A percentile compares a stretch with the other conserved stretches of the same genome.
Conservation (phyloP, 2,797 vertebrate genomes). For the Alca torda region DNA sequence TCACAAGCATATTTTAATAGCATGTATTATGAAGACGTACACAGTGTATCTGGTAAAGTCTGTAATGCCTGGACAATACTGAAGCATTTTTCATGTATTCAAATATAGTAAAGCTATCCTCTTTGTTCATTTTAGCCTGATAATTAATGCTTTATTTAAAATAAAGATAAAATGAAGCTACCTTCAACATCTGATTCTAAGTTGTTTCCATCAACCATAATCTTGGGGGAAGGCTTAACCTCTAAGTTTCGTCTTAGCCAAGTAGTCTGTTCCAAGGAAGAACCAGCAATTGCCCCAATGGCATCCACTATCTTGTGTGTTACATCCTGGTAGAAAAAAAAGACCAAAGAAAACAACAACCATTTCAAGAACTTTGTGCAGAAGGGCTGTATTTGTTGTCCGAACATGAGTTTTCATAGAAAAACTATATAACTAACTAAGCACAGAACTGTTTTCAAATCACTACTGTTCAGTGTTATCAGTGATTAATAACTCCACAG, state of each 20-base stretch:
- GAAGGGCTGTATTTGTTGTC: not conserved
- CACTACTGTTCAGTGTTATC: not conserved
- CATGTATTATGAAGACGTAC: not conserved
- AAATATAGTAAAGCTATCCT: not conserved
- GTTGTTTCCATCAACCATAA: constrained; percentile 90
- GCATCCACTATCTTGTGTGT: constrained; percentile 98
- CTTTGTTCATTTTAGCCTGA: not conserved
- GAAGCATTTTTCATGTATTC: not conserved
- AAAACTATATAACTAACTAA: not conserved
- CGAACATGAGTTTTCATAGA: not conserved
- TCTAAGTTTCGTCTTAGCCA: constrained; percentile 97
- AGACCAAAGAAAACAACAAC: not conserved
- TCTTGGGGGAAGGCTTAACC: constrained; percentile 96
- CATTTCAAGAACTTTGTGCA: not conserved
- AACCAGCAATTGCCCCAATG: constrained; percentile 94
- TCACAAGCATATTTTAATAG: not conserved
- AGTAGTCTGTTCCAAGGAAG: constrained; percentile 96
- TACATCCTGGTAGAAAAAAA: constrained; percentile 82
- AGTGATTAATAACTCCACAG: not conserved
- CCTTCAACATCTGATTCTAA: constrained; percentile 95
- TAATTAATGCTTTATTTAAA: not conserved
- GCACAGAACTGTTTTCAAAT: not conserved
- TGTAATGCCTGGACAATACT: not conserved
- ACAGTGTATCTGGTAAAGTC: not conserved
- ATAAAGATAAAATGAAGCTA: constrained; percentile 40